These are phyloP conservation scores for Ciconia stormi DNA, from an alignment of 2,113 vertebrate genomes.

Conservation along the genomic window DNA sequence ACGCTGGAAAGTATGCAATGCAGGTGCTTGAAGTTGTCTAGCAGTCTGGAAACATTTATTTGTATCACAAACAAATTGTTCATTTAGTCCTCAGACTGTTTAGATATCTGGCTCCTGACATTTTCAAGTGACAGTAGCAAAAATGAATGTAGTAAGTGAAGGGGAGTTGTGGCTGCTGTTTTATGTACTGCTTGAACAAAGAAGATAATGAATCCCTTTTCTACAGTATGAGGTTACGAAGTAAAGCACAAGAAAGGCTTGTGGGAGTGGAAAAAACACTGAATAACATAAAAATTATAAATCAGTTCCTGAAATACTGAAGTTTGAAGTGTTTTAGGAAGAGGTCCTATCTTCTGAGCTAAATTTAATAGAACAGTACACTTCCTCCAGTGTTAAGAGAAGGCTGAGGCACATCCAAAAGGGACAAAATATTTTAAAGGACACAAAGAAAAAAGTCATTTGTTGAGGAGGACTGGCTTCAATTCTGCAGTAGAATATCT, in stretches of 20 bases:
- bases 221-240: fast-evolving
- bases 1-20: background rate
- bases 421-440: background rate
- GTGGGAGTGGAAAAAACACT: background rate
- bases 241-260: background rate
- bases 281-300: background rate
- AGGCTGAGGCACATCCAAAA: background rate
- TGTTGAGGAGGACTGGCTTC: background rate
- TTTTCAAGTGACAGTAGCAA: constrained; percentile 10
- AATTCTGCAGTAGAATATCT: background rate
- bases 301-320: background rate
- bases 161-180: background rate
- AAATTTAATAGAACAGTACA: background rate
- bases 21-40: background rate
- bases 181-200: background rate
- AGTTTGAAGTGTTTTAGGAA: background rate
- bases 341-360: background rate
- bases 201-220: background rate
- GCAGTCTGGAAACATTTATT: background rate
- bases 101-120: background rate
- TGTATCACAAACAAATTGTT: background rate
- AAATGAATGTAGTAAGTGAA: background rate
- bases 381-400: background rate
- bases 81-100: background rate
- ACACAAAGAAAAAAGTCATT: background rate